Percentiles rank a stretch among this genome's conserved stretches.
phyloP scores from a whole-genome alignment of 2,888 invertebrate species.

The Tortrix viridana region DNA sequence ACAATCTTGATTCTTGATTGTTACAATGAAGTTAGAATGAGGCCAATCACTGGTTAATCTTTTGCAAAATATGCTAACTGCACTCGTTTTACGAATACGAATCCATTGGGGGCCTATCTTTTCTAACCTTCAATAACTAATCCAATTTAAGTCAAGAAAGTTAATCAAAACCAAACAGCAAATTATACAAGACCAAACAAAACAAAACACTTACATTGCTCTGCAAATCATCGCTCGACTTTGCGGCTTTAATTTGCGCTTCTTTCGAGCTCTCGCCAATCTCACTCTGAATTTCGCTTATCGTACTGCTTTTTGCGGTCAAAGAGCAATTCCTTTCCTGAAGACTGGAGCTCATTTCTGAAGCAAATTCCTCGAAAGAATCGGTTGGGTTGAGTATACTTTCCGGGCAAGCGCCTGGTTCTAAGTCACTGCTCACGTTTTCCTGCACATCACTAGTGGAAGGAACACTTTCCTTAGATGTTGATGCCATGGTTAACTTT shows the following conservation, averaged over 20 bases:
- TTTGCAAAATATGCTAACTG: no score
- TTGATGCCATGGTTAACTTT: slow-evolving; percentile 65
- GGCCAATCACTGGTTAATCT: no score
- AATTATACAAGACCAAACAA: slow-evolving; percentile 19
- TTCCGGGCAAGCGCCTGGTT: slow-evolving; percentile 82
- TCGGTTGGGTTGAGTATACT: slow-evolving; percentile 89
- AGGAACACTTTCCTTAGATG: slow-evolving; percentile 62
- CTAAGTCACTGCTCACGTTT: slow-evolving; percentile 61
- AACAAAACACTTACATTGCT: slow-evolving; percentile 61
- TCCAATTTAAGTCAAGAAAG: not conserved
- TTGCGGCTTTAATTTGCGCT: slow-evolving; percentile 59
- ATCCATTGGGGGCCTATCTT: no score
- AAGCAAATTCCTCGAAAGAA: slow-evolving; percentile 88
- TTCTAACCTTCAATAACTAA: no score
- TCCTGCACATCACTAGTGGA: slow-evolving; percentile 48
- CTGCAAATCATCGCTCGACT: slow-evolving; percentile 72
- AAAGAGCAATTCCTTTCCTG: slow-evolving; percentile 82
- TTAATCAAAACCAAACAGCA: not conserved
- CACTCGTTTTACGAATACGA: no score
- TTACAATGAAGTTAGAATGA: no score
- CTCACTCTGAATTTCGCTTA: slow-evolving; percentile 84
- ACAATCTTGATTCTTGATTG: no score
- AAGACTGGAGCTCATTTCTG: slow-evolving; percentile 86
- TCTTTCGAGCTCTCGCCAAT: slow-evolving; percentile 67
- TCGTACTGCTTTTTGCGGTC: slow-evolving; percentile 82